Percentiles rank a stretch among this genome's conserved stretches.
Conservation (phyloP, 2,888 invertebrate species). For the Barypeithes pellucidus region DNA sequence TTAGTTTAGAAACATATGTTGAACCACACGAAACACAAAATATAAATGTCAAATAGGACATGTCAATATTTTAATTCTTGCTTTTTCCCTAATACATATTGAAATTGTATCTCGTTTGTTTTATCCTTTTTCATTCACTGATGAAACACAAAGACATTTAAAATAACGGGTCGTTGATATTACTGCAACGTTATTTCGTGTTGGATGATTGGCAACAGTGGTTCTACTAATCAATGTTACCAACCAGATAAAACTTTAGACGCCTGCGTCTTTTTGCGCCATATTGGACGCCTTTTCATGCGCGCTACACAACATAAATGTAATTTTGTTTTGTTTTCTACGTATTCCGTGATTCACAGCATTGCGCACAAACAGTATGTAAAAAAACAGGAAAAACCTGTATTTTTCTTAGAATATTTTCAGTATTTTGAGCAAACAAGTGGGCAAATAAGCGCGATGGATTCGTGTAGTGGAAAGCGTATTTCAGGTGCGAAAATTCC, state of each 20-base stretch:
- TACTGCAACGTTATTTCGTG: no score
- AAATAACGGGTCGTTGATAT: no score
- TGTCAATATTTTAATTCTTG: no score
- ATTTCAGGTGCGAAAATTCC: conserved; percentile 6
- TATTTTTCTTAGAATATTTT: conserved; percentile 1
- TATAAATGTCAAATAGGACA: no score
- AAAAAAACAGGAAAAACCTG: conserved; percentile 11
- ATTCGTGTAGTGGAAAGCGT: not conserved
- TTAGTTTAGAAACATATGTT: no score
- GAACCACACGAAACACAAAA: no score
- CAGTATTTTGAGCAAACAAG: conserved; percentile 2
- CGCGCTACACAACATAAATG: conserved; percentile 6
- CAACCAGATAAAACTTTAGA: conserved; percentile 2
- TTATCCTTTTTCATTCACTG: no score
- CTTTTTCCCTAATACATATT: no score
- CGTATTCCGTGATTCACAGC: not conserved
- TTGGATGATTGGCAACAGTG: not conserved
- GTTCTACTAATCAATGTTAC: conserved; percentile 22
- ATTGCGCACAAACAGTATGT: conserved; percentile 25
- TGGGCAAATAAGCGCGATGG: conserved; percentile 17
- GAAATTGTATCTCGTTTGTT: no score
- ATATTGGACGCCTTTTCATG: conserved; percentile 31
- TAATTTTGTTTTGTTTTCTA: conserved; percentile 31
- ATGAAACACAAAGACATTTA: no score
- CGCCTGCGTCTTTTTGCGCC: conserved; percentile 31